Conservation (phyloP, 1,140 invertebrate genomes). For the Drosophila nikananu region DNA sequence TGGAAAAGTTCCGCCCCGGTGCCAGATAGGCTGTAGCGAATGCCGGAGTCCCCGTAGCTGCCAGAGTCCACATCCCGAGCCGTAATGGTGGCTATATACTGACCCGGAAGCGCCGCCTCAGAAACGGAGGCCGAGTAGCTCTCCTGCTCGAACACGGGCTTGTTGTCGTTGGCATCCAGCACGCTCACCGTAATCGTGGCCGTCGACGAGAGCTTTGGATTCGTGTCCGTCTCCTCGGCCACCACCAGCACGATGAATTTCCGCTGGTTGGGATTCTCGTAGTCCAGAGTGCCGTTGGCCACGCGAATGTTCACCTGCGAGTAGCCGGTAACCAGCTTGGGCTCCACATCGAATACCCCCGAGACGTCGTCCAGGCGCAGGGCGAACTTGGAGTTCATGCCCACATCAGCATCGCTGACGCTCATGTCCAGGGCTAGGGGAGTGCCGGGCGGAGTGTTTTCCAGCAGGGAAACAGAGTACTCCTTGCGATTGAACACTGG, state of each 20-base stretch:
- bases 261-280: constrained; percentile 96
- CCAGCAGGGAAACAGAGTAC: constrained; percentile 92
- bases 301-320: constrained; percentile 93
- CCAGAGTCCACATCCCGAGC: constrained; percentile 93
- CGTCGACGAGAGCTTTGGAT: constrained; percentile 92
- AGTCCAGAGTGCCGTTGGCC: constrained; percentile 92
- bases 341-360: constrained; percentile 93
- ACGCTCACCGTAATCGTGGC: constrained; percentile 94
- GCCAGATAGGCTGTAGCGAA: constrained; percentile 94
- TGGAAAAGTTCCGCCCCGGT: constrained; percentile 93
- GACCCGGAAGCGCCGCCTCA: constrained; percentile 90
- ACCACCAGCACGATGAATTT: constrained; percentile 95
- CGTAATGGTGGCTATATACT: constrained; percentile 90
- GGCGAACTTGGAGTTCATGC: constrained; percentile 92
- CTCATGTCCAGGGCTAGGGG: constrained; percentile 94
- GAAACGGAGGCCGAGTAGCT: constrained; percentile 90
- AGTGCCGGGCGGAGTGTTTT: constrained; percentile 93
- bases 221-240: constrained; percentile 92
- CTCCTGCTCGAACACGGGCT: constrained; percentile 91
- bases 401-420: constrained; percentile 94
- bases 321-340: constrained; percentile 91
- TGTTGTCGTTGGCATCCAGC: constrained; percentile 96
- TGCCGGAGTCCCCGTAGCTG: constrained; percentile 89
- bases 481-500: constrained; percentile 93
- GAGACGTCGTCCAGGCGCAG: constrained; percentile 92